Conservation (phyloP, 2,888 invertebrate genomes). For the Lycia hirtaria region DNA sequence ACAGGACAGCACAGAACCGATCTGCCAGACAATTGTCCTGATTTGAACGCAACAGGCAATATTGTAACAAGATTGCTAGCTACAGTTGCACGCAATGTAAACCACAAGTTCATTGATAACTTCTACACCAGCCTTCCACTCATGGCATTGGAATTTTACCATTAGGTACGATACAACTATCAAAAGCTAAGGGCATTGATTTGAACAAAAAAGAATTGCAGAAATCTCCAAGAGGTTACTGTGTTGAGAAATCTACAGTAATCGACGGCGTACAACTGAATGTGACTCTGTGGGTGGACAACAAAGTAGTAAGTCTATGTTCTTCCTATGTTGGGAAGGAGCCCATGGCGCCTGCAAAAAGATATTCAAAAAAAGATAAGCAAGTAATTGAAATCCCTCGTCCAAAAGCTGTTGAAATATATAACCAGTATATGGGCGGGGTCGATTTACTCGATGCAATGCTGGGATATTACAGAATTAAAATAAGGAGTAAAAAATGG, state of each 20-base stretch:
- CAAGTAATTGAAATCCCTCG: background rate
- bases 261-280: slow-evolving; percentile 16
- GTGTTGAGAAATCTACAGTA: slow-evolving; percentile 14
- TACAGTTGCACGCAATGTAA: slow-evolving; percentile 31
- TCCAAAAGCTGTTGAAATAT: slow-evolving; percentile 16
- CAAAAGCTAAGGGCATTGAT: slow-evolving; percentile 14
- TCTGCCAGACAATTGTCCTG: slow-evolving; percentile 1
- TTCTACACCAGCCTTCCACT: slow-evolving; percentile 7
- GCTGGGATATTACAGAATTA: slow-evolving; percentile 13
- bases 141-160: slow-evolving; percentile 16
- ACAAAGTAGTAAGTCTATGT: slow-evolving; percentile 25
- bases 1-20: slow-evolving; percentile 20
- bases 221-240: slow-evolving; percentile 11
- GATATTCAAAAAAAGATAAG: slow-evolving; percentile 6
- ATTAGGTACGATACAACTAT: slow-evolving; percentile 19
- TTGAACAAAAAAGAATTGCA: slow-evolving; percentile 13
- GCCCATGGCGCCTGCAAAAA: slow-evolving; percentile 4
- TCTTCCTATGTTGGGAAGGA: slow-evolving; percentile 28
- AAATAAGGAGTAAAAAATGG: slow-evolving; percentile 10
- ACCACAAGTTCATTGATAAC: slow-evolving; percentile 1
- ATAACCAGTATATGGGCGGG: slow-evolving; percentile 8
- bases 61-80: slow-evolving; percentile 32
- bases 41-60: slow-evolving; percentile 33
- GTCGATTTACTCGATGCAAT: slow-evolving; percentile 10
- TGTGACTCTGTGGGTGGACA: slow-evolving; percentile 26